Base-by-base conservation (phyloP, 2,113 vertebrate genomes). In the Hyperopisus bebe region DNA sequence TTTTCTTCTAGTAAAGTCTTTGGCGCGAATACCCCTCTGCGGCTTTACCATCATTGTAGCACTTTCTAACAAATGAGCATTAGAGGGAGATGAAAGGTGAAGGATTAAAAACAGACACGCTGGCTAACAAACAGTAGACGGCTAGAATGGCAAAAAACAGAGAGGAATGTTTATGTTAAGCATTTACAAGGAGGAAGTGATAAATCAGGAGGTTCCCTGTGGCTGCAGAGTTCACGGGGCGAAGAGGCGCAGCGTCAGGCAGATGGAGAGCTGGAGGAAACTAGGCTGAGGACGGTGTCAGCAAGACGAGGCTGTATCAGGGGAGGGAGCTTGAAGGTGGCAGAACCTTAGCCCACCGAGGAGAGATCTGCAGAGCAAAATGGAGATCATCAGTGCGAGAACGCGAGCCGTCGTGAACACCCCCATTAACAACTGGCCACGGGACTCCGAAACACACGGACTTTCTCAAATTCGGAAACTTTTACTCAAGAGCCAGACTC, bases 111-210 rank as follows among this genome's bases (percentile, higher is more conserved):
- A 55, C 48, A 89, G 66, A 89, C 48, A 44, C 8, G 27, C 42
- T 55, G 88, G n/a, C 47, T 62, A 46, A n/a, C 66, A 62, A 82
- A 89, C 27, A 35, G 31, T 17, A 82, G 4, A 39, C 5, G 50
- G 77, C 10, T n/a, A n/a, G 15, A 84, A 62, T 7, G 21, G 35
- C 31, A 31, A 53, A 62, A 50, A 58, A 31, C 50, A 84, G 74
- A 5, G 6, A 44, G 80, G 89, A 85, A 85, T 89, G n/a, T 50
- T 58, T 55, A 39, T 44, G 50, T 77, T 31, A 80, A 83, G 74
- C 48, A 62, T 84, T 89, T 46, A 46, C 35, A 47, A 17, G 35
- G 89, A 80, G 80, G 80, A 84, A 89, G 80, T 44, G 51, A 89
- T 89, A 82, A 89, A 84, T 89, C 77, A 85, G 35, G 11, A 50